These are phyloP conservation scores for Noctua comes DNA, from an alignment of 2,888 invertebrate species.

Conservation along the genomic window DNA sequence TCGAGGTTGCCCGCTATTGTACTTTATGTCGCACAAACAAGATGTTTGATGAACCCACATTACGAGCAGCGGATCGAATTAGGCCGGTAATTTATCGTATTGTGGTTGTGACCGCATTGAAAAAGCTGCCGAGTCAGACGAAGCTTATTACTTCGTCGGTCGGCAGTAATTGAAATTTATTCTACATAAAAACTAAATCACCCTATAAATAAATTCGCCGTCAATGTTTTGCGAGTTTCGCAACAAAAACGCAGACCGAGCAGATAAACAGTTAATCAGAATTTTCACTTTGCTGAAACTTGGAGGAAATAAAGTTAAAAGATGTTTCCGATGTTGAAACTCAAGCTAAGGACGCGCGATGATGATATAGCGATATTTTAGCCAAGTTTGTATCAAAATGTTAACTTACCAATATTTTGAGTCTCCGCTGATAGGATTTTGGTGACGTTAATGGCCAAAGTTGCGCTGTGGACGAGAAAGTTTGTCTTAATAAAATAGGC, in stretches of 20 bases:
- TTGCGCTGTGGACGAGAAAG: constrained; percentile 80
- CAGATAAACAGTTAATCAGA: constrained; percentile 72
- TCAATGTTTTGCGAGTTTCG: constrained; percentile 52
- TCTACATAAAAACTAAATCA: constrained; percentile 55
- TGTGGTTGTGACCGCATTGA: constrained; percentile 71
- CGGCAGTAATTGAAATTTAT: constrained; percentile 61
- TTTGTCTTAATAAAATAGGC: constrained; percentile 49
- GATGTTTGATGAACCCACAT: constrained; percentile 87
- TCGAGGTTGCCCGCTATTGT: constrained; percentile 79
- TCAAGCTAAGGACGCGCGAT: constrained; percentile 62
- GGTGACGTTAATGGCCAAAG: constrained; percentile 75
- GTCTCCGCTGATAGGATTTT: constrained; percentile 72
- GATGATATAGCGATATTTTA: constrained; percentile 76
- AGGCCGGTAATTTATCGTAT: constrained; percentile 80
- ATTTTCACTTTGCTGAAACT: constrained; percentile 73
- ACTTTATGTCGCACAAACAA: constrained; percentile 83
- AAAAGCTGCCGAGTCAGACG: constrained; percentile 64
- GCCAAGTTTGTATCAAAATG: constrained; percentile 70
- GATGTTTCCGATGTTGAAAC: constrained; percentile 68
- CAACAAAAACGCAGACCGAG: constrained; percentile 49
- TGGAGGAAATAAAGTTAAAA: constrained; percentile 67
- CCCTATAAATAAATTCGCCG: constrained; percentile 44
- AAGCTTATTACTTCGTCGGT: constrained; percentile 55
- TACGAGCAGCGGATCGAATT: constrained; percentile 84
- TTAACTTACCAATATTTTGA: constrained; percentile 77